Percentiles rank a stretch among this genome's conserved stretches.
Conservation (phyloP, 2,797 vertebrate species). For the Sebastes nivosus region DNA sequence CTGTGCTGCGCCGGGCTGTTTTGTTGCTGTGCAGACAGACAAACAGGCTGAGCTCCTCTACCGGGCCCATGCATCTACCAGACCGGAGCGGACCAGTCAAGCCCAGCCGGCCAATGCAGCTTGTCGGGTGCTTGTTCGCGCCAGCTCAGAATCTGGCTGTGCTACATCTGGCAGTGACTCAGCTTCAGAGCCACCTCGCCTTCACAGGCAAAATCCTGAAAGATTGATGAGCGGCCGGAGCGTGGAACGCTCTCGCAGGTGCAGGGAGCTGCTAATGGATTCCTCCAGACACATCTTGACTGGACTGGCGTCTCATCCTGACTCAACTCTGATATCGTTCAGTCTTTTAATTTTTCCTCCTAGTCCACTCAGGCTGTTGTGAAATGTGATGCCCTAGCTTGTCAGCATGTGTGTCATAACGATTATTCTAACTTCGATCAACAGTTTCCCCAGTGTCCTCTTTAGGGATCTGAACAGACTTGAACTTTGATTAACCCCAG, state of each 20-base stretch:
- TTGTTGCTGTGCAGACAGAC: conserved; percentile 62
- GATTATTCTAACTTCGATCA: conserved; percentile 33
- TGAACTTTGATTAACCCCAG: conserved; percentile 60
- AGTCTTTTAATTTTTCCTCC: conserved; percentile 2
- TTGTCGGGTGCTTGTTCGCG: conserved; percentile 55
- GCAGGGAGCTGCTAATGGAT: conserved; percentile 63
- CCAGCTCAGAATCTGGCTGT: conserved; percentile 50
- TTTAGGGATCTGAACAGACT: conserved; percentile 33
- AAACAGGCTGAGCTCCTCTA: conserved; percentile 58
- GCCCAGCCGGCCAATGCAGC: conserved; percentile 46
- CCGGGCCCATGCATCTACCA: conserved; percentile 41
- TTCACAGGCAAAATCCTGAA: conserved; percentile 58
- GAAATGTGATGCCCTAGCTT: neutral
- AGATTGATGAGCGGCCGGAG: conserved; percentile 66
- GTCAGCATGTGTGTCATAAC: conserved; percentile 30
- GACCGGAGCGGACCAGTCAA: conserved; percentile 50
- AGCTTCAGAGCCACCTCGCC: conserved; percentile 40
- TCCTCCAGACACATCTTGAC: conserved; percentile 29
- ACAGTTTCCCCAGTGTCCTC: conserved; percentile 21
- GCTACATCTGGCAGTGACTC: conserved; percentile 42
- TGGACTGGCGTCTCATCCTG: conserved; percentile 21
- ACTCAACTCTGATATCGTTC: conserved; percentile 26
- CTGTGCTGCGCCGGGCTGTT: conserved; percentile 46
- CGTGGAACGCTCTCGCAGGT: conserved; percentile 37
- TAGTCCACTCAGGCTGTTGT: neutral